Conservation (phyloP, 2,888 invertebrate genomes). For the Aphodius granarius region DNA sequence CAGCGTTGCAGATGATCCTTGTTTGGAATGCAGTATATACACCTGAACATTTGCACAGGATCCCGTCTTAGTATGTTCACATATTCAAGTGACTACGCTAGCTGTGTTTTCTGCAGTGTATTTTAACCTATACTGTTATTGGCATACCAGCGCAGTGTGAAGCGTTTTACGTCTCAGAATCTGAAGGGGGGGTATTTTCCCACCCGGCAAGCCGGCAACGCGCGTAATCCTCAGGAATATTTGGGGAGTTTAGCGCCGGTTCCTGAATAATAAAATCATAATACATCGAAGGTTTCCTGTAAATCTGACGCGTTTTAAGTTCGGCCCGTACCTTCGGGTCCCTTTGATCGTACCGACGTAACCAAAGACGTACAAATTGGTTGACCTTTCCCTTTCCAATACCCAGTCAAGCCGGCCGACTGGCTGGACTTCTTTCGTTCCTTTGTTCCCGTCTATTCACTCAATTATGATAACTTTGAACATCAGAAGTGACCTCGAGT, state of each 20-base stretch:
- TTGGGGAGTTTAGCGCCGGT: conserved; percentile 8
- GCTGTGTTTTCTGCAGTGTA: conserved; percentile 38
- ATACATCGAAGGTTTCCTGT: conserved; percentile 2
- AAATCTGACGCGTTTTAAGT: not conserved
- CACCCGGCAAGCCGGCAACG: not conserved
- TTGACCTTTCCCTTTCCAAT: not conserved
- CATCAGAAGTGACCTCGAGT: not conserved
- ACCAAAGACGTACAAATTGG: not conserved
- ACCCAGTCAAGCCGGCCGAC: not conserved
- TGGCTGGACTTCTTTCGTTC: not conserved
- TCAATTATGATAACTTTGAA: not conserved
- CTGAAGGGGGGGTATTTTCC: not conserved
- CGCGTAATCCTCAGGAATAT: conserved; percentile 17
- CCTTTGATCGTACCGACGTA: not conserved
- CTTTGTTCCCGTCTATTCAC: not conserved
- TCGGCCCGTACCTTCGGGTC: not conserved
- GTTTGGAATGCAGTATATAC: conserved; percentile 40
- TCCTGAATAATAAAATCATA: conserved; percentile 19
- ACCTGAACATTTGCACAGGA: conserved; percentile 41
- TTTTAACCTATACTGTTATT: conserved; percentile 36
- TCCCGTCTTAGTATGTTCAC: conserved; percentile 30
- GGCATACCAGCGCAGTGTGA: conserved; percentile 27
- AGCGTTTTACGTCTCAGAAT: conserved; percentile 7
- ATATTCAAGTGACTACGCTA: conserved; percentile 39
- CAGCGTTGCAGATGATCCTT: conserved; percentile 24